Base-by-base conservation (phyloP, 2,888 invertebrate species). In the Pomacea canaliculata region DNA sequence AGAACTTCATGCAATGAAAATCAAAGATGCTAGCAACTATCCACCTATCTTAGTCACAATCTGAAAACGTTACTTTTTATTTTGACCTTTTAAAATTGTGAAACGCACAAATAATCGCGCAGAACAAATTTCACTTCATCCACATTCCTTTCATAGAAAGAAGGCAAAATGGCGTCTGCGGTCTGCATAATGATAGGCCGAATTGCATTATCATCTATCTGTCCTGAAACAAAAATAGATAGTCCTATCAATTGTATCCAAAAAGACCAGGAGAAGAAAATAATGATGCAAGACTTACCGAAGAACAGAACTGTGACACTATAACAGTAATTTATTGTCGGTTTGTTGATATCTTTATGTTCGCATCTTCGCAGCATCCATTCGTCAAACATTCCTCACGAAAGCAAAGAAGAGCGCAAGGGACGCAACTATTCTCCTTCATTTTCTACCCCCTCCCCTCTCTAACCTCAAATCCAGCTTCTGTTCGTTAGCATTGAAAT, bases 351-450 rank as follows among this genome's bases (percentile, higher is more conserved):
- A 19, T 69, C 69, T 74, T 74, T 74, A 74, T 74, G 74, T 74
- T 69, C 49, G 74, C 74, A 74, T 74, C 74, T 74, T 74, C 69
- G 49, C 68, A 74, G 74, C 74, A 74, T 74, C 74, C 74, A 74
- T 68, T 74, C 69, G 60, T 37, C 74, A 59, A 74, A 74, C 74
- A 74, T 74, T 74, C 74, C 74, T 74, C 69, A 74, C 60, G 74
- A 69, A 62, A 68, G 74, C 68, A 68, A 74, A 74, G 74, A 74
- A 74, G 60, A 46, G 68, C 8, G 63, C 62, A 74, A 49, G 74
- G 69, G 69, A 62, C 49, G 63, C 62, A 74, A 74, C 27, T 67
- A 66, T 19, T 73, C 46, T 65, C 63, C 65, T 63, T 65, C 72
- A 27, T 48, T 16, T 62, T 72, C 27, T 62, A 56, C 51, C 51